Evolutionary conservation across 1,140 invertebrate species (phyloP), one percentile per base, ranked within the genome.

Genomic region (Elysia chlorotica): DNA sequence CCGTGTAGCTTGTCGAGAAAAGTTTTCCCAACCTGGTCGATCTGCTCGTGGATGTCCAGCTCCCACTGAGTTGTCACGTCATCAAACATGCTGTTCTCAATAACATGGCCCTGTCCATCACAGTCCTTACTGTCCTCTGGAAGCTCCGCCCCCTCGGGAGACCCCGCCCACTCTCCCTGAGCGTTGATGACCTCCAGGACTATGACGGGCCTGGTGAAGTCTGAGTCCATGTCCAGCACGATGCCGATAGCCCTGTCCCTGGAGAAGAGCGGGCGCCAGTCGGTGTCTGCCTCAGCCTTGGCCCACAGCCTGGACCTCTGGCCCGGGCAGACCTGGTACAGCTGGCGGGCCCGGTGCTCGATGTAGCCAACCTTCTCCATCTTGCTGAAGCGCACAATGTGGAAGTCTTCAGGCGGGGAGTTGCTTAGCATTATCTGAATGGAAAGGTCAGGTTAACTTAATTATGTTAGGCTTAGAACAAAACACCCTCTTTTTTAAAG

Each of bases 31-130:
- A 84, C 78, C 23, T 82, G 78, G 33, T 85, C 84, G 57, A 85
- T 84, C 67, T 85, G 84, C n/a, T 85, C 84, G 56, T 85, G 84
- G 41, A 85, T 82, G 57, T 85, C 84, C 17, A 82, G 68, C 65
- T 85, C 84, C 84, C 84, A 85, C 2, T 76, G 76, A 17, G 75
- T 80, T 14, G 81, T 85, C 14, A 85, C 77, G 70, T 85, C 84
- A 53, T 84, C 82, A 73, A 85, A 85, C 63, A 85, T 80, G 37
- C 79, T 78, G 65, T 81, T 76, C 37, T 85, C 81, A 56, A 81
- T 78, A 19, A 85, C 67, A 21, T 81, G 78, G 3, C 84, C 82
- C 31, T 74, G 33, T n/a, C n/a, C n/a, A n/a, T n/a, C n/a, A n/a
- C n/a, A n/a, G 2, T 62, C 54, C 17, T 67, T 62, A 35, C 63